phyloP scores from a whole-genome alignment of 2,113 vertebrate genomes.

The Pachycephala philippinensis region DNA sequence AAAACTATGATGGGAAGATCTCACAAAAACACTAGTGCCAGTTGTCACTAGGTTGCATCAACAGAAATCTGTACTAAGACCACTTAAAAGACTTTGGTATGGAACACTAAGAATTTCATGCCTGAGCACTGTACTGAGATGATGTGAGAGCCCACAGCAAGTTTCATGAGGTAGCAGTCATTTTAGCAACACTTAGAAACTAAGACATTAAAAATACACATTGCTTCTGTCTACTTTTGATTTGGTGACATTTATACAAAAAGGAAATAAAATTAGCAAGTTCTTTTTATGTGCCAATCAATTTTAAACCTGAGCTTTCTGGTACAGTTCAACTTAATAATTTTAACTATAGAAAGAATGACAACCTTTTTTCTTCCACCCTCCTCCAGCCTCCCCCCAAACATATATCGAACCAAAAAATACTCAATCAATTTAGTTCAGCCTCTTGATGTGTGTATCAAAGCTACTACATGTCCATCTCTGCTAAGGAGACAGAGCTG shows the following conservation, averaged over 20 bases:
- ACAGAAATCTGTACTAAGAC: not conserved
- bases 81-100: not conserved
- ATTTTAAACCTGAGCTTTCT: conserved; percentile 66
- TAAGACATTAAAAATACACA: not conserved
- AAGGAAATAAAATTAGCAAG: not conserved
- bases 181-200: not conserved
- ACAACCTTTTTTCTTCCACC: not conserved
- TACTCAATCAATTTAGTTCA: conserved; percentile 90
- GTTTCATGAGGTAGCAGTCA: not conserved
- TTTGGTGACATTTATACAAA: conserved; percentile 13
- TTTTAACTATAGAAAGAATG: conserved; percentile 3
- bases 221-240: not conserved
- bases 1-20: not conserved
- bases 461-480: conserved; percentile 77
- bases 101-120: not conserved
- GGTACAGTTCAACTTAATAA: conserved; percentile 50
- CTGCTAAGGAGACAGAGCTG: conserved; percentile 81
- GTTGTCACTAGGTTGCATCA: not conserved
- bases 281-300: not conserved
- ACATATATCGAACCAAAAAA: not conserved
- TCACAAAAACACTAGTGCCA: not conserved
- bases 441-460: conserved; percentile 83
- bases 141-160: not conserved
- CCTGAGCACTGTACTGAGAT: not conserved
- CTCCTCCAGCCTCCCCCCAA: not conserved